Conservation (phyloP, 1,140 invertebrate genomes). For the Venturia canescens region DNA sequence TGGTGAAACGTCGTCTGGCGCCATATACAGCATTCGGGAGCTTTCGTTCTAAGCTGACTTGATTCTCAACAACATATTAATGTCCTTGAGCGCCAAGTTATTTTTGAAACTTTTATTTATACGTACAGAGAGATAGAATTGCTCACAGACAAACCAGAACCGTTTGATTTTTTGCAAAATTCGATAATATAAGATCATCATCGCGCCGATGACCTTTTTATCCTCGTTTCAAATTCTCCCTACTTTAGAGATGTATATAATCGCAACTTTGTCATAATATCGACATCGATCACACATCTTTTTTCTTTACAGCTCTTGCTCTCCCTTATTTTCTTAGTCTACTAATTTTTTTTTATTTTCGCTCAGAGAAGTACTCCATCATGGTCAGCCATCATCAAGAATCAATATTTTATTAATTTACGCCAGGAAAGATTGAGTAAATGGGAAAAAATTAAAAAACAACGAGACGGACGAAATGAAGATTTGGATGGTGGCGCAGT, state of each 20-base stretch:
- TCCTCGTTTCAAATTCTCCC: background rate
- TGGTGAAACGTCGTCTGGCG: slow-evolving; percentile 34
- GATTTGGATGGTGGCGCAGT: slow-evolving; percentile 31
- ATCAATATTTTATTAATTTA: slow-evolving; percentile 69
- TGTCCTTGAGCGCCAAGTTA: too few relatives aligned
- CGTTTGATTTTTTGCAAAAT: too few relatives aligned
- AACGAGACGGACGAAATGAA: background rate
- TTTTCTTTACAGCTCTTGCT: background rate
- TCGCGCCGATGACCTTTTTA: background rate
- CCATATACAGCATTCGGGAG: slow-evolving; percentile 20
- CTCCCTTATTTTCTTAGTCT: background rate
- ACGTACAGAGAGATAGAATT: too few relatives aligned
- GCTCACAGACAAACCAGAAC: too few relatives aligned
- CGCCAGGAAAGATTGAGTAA: background rate
- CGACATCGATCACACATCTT: slow-evolving; percentile 64
- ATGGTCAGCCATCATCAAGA: too few relatives aligned
- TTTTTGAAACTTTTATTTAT: too few relatives aligned
- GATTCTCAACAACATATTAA: too few relatives aligned
- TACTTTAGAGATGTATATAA: slow-evolving; percentile 1
- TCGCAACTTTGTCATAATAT: slow-evolving; percentile 61
- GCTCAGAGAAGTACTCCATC: too few relatives aligned
- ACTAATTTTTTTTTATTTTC: too few relatives aligned
- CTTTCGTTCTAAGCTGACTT: background rate
- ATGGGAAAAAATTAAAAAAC: too few relatives aligned
- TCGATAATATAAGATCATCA: background rate